phyloP scores from a whole-genome alignment of 2,797 vertebrate genomes.

The Denticeps clupeoides region DNA sequence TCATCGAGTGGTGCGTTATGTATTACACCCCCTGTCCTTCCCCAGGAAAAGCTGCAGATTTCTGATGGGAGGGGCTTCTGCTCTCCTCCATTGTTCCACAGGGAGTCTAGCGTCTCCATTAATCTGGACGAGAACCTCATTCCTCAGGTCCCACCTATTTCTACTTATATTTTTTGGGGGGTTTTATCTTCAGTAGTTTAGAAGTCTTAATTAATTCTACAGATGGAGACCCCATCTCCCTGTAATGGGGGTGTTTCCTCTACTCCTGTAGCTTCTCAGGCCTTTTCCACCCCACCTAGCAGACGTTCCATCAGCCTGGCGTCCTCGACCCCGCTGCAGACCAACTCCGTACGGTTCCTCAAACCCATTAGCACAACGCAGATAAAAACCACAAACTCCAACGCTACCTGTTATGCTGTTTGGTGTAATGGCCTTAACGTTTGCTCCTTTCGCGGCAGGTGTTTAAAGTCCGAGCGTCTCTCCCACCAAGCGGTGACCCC shows the following conservation, averaged over 20 bases:
- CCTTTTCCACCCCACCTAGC: slow-evolving; percentile 65
- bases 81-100: slow-evolving; percentile 42
- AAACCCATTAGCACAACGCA: background rate
- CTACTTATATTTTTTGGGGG: slow-evolving; percentile 12
- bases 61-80: slow-evolving; percentile 34
- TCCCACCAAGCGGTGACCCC: slow-evolving; percentile 66
- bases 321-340: slow-evolving; percentile 64
- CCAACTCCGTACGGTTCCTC: slow-evolving; percentile 75
- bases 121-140: slow-evolving; percentile 35
- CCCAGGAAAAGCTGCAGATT: slow-evolving; percentile 35
- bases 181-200: slow-evolving; percentile 29
- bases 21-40: too few relatives aligned
- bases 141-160: slow-evolving; percentile 23
- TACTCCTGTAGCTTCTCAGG: slow-evolving; percentile 39
- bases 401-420: background rate
- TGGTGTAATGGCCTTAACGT: background rate
- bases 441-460: slow-evolving; percentile 49
- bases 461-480: slow-evolving; percentile 68
- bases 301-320: slow-evolving; percentile 51
- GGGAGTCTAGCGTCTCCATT: slow-evolving; percentile 33
- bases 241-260: slow-evolving; percentile 49
- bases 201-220: too few relatives aligned
- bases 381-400: background rate
- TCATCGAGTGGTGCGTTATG: too few relatives aligned
- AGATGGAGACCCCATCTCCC: slow-evolving; percentile 52